These are phyloP conservation scores for Bombus polaris DNA, from an alignment of 1,140 invertebrate genomes.

Conservation along the genomic window DNA sequence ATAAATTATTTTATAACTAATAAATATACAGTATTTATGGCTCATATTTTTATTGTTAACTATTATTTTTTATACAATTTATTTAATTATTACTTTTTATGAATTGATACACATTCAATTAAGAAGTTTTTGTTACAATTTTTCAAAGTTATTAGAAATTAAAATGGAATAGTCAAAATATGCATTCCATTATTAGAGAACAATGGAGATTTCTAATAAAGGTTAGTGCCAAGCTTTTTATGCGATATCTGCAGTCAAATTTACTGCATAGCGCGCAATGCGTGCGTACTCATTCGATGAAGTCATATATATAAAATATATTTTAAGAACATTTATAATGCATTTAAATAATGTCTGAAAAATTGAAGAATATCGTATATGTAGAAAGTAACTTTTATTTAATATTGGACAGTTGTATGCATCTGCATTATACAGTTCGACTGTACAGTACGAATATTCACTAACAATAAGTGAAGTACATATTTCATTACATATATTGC, in stretches of 20 bases:
- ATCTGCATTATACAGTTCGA: not conserved
- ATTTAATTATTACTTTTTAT: not conserved
- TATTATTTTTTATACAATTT: not conserved
- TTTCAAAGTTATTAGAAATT: not conserved
- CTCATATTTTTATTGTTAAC: not conserved
- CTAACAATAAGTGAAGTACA: not conserved
- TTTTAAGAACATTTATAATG: not conserved
- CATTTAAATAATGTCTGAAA: not conserved
- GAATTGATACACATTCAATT: not conserved
- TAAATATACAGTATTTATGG: not conserved
- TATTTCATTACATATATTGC: not conserved
- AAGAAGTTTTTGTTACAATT: not conserved
- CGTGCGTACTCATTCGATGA: not conserved
- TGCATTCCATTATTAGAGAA: not conserved
- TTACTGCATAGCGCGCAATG: not conserved
- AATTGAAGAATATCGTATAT: not conserved
- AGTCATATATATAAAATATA: not conserved
- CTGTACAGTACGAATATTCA: not conserved
- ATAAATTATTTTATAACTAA: not conserved
- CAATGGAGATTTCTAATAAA: no score
- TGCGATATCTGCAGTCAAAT: not conserved
- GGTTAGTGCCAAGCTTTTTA: not conserved
- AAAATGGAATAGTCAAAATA: not conserved
- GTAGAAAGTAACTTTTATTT: not conserved
- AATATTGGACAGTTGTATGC: not conserved